These are phyloP conservation scores for Drosophila burlai DNA, from an alignment of 1,140 invertebrate species.

Conservation along the genomic window DNA sequence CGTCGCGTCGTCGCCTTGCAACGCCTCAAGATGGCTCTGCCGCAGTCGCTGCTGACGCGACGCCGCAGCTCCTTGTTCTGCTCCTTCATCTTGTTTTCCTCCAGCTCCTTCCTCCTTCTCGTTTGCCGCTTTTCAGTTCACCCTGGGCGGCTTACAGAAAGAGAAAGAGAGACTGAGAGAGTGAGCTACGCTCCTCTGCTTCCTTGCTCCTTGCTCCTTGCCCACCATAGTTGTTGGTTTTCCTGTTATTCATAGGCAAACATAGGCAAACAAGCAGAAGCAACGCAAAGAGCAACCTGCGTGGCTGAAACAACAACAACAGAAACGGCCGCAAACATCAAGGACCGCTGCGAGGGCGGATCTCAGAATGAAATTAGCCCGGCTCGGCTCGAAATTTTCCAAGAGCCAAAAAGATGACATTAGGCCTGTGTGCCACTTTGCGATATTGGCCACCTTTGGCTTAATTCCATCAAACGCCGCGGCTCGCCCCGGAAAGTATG, in stretches of 20 bases:
- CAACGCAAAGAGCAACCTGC: slow-evolving; percentile 78
- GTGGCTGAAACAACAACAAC: slow-evolving; percentile 68
- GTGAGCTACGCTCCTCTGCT: slow-evolving; percentile 6
- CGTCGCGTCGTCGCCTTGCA: slow-evolving; percentile 46
- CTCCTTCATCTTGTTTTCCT: slow-evolving; percentile 17
- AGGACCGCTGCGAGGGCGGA: slow-evolving; percentile 56
- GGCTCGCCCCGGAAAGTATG: slow-evolving; percentile 39
- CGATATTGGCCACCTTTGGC: slow-evolving; percentile 40
- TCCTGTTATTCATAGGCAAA: slow-evolving; percentile 64
- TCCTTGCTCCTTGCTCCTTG: not conserved
- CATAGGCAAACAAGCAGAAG: slow-evolving; percentile 65
- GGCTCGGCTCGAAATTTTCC: slow-evolving; percentile 12
- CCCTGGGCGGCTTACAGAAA: slow-evolving; percentile 40
- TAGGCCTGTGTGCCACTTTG: slow-evolving; percentile 17
- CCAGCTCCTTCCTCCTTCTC: not conserved
- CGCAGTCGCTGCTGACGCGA: slow-evolving; percentile 10
- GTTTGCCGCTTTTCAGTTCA: slow-evolving; percentile 38
- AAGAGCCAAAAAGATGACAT: slow-evolving; percentile 13
- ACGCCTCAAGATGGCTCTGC: slow-evolving; percentile 45
- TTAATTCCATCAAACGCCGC: slow-evolving; percentile 40
- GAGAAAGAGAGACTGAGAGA: not conserved
- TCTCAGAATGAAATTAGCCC: slow-evolving; percentile 56
- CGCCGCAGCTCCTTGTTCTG: slow-evolving; percentile 7
- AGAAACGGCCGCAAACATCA: slow-evolving; percentile 56
- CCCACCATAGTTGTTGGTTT: slow-evolving; percentile 37